phyloP scores from a whole-genome alignment of 2,113 vertebrate species.

The Cynoglossus semilaevis region DNA sequence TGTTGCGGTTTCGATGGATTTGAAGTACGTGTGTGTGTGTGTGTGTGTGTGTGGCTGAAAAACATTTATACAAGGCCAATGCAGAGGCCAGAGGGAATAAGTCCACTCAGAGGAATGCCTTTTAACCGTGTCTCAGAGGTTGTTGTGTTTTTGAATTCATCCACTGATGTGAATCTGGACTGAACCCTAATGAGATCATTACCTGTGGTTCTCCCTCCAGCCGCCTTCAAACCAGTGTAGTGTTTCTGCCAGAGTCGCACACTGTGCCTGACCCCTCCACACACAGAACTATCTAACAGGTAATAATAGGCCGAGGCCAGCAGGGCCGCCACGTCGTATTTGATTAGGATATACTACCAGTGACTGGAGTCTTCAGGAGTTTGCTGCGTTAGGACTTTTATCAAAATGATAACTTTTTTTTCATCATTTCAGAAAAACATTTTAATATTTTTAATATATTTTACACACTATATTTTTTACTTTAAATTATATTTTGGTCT shows the following conservation, averaged over 20 bases:
- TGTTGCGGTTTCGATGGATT: too few relatives aligned
- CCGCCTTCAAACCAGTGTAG: constrained; percentile 79
- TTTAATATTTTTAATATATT: too few relatives aligned
- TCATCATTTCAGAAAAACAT: too few relatives aligned
- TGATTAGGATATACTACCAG: constrained; percentile 90
- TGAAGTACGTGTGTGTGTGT: too few relatives aligned
- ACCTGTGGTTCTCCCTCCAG: constrained; percentile 55
- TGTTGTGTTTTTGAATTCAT: constrained; percentile 39
- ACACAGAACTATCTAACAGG: constrained; percentile 88
- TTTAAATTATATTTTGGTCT: too few relatives aligned
- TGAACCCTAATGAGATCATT: constrained; percentile 58
- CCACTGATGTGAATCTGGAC: constrained; percentile 54
- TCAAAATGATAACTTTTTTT: too few relatives aligned
- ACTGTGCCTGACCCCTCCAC: constrained; percentile 87
- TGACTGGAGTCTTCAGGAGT: constrained; percentile 81
- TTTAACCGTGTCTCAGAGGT: constrained; percentile 30
- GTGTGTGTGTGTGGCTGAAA: too few relatives aligned
- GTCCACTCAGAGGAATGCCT: too few relatives aligned
- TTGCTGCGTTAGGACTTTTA: constrained; percentile 85
- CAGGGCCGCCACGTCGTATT: constrained; percentile 83
- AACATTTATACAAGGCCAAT: too few relatives aligned
- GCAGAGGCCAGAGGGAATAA: too few relatives aligned
- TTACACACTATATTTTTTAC: too few relatives aligned
- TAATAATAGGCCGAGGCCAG: constrained; percentile 83
- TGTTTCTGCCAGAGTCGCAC: constrained; percentile 89